A percentile compares a stretch with the other conserved stretches of the same genome.
These are phyloP conservation scores for Seladonia tumulorum DNA, from an alignment of 2,888 invertebrate species.

Conservation along the genomic window DNA sequence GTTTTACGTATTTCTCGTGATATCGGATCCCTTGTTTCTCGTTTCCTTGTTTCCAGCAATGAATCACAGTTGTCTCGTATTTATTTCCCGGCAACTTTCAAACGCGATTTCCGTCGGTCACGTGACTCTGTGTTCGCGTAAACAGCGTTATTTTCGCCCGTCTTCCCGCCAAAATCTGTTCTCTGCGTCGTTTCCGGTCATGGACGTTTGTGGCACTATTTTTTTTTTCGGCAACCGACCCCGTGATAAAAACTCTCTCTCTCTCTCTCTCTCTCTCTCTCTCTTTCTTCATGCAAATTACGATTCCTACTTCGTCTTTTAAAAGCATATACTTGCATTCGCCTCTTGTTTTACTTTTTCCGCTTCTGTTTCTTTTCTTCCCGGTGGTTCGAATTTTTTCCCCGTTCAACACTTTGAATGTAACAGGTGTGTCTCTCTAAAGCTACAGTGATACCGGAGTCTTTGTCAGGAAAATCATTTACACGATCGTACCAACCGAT, in stretches of 20 bases:
- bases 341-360: constrained; percentile 16
- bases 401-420: constrained; percentile 39
- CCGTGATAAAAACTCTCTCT: constrained; percentile 54
- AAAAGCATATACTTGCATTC: constrained; percentile 62
- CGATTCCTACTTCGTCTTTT: constrained; percentile 58
- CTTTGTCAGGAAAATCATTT: constrained; percentile 54
- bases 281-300: constrained; percentile 54
- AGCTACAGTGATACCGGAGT: constrained; percentile 67
- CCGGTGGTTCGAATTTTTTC: not conserved
- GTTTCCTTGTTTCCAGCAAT: not conserved
- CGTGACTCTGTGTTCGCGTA: not conserved
- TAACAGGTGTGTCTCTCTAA: constrained; percentile 65
- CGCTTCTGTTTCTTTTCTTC: not conserved
- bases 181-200: constrained; percentile 59
- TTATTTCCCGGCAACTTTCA: constrained; percentile 16
- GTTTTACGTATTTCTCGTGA: constrained; percentile 23
- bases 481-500: constrained; percentile 43
- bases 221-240: constrained; percentile 44
- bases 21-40: not conserved
- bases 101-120: constrained; percentile 31
- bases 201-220: constrained; percentile 61
- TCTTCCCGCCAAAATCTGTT: constrained; percentile 23
- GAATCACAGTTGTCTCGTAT: constrained; percentile 48
- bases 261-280: constrained; percentile 8
- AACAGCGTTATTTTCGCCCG: constrained; percentile 13